Percentiles rank a stretch among this genome's conserved stretches.
phyloP scores from a whole-genome alignment of 2,113 vertebrate genomes.

The Plotosus lineatus region DNA sequence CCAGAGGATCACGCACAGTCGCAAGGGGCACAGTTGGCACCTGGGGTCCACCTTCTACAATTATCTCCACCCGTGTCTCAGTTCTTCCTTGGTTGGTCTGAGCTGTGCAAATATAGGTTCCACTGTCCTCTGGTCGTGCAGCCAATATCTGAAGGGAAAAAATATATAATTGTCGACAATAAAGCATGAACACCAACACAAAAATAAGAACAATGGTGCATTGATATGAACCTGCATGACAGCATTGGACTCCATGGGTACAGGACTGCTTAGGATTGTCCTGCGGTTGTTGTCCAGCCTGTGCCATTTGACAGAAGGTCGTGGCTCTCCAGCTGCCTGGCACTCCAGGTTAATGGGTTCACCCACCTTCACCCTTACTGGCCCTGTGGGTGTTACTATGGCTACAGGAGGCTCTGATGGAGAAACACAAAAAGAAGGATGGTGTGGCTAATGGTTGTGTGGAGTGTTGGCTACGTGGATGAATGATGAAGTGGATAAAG shows the following conservation, averaged over 20 bases:
- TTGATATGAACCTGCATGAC: slow-evolving; percentile 83
- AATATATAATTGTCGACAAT: not conserved
- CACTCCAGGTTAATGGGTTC: slow-evolving; percentile 89
- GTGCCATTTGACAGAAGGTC: slow-evolving; percentile 86
- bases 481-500: too few relatives aligned
- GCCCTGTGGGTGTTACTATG: slow-evolving; percentile 83
- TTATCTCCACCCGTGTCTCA: slow-evolving; percentile 83
- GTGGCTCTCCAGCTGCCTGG: slow-evolving; percentile 83
- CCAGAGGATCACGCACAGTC: slow-evolving; percentile 67
- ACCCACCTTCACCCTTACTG: slow-evolving; percentile 77
- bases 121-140: slow-evolving; percentile 80
- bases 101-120: slow-evolving; percentile 85
- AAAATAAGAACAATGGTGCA: too few relatives aligned
- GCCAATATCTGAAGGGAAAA: slow-evolving; percentile 76
- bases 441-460: too few relatives aligned
- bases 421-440: not conserved
- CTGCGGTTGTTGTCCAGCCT: slow-evolving; percentile 75
- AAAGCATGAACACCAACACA: not conserved
- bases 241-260: slow-evolving; percentile 81
- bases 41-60: slow-evolving; percentile 68
- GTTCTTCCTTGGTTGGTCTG: slow-evolving; percentile 81
- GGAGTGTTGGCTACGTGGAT: too few relatives aligned
- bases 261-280: slow-evolving; percentile 73
- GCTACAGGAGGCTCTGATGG: slow-evolving; percentile 79
- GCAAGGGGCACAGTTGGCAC: slow-evolving; percentile 72